phyloP scores from a whole-genome alignment of 2,888 invertebrate genomes.

The Agelastica alni region DNA sequence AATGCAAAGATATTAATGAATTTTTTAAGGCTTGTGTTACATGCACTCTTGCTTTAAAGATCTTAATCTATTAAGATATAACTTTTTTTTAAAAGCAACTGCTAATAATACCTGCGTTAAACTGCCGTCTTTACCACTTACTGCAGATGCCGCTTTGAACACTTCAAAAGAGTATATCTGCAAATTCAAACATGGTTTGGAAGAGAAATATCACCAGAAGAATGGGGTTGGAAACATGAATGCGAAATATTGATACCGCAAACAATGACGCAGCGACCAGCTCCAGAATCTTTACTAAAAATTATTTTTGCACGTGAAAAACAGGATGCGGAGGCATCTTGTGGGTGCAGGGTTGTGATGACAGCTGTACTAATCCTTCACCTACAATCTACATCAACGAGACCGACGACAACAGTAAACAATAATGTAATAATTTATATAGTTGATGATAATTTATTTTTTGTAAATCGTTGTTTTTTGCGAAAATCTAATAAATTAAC shows the following conservation, averaged over 20 bases:
- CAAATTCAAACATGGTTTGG: background rate
- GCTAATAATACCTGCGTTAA: constrained; percentile 28
- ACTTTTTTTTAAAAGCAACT: constrained; percentile 24
- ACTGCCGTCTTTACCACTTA: constrained; percentile 22
- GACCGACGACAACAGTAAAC: background rate
- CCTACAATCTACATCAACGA: no score
- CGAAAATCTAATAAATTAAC: background rate
- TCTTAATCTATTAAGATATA: no score
- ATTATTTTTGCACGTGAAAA: background rate
- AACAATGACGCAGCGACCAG: background rate
- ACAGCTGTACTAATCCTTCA: background rate
- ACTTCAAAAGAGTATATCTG: background rate
- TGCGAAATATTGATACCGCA: background rate
- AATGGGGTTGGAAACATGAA: background rate
- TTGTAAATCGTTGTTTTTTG: background rate
- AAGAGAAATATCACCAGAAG: constrained; percentile 1
- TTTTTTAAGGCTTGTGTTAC: no score
- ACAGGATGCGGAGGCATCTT: background rate
- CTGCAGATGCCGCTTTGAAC: constrained; percentile 5
- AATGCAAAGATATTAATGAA: constrained; percentile 20
- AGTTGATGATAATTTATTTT: no score
- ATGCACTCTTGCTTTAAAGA: no score
- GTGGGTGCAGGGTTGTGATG: background rate
- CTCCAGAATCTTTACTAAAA: background rate
- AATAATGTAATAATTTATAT: background rate